A percentile compares a stretch with the other conserved stretches of the same genome.
These are phyloP conservation scores for Polyommatus iphigenia DNA, from an alignment of 2,888 invertebrate genomes.

Conservation along the genomic window DNA sequence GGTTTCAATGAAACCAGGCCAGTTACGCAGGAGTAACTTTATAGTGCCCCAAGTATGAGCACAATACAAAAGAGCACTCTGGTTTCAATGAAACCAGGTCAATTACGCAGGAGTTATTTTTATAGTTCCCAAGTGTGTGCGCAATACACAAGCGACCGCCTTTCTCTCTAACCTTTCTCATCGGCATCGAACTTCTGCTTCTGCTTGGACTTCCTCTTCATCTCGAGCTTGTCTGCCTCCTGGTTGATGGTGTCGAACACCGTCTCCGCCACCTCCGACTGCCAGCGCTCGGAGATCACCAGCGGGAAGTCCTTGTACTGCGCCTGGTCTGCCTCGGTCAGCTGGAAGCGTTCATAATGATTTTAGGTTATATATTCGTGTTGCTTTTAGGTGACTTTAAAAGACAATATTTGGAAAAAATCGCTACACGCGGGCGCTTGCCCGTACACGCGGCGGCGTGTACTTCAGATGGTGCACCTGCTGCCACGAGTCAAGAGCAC, in stretches of 20 bases:
- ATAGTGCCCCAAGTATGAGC: too few species aligned
- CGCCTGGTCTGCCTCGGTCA: slow-evolving; percentile 98
- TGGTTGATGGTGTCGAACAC: slow-evolving; percentile 98
- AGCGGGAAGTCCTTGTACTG: slow-evolving; percentile 99
- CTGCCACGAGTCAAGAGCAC: slow-evolving; percentile 99
- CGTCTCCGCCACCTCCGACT: slow-evolving; percentile 98
- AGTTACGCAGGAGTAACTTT: too few species aligned
- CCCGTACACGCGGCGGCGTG: slow-evolving; percentile 86
- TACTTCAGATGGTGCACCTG: slow-evolving; percentile 99
- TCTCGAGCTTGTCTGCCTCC: slow-evolving; percentile 98
- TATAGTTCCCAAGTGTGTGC: too few species aligned
- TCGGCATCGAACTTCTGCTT: slow-evolving; percentile 96
- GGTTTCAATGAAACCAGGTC: too few species aligned
- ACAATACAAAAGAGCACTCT: too few species aligned
- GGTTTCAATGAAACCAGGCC: too few species aligned
- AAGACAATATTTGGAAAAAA: too few species aligned
- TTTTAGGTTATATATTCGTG: background rate
- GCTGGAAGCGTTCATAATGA: slow-evolving; percentile 61
- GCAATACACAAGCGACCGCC: too few species aligned
- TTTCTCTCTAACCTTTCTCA: too few species aligned
- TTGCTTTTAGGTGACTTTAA: too few species aligned
- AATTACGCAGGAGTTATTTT: too few species aligned
- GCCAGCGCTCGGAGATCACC: slow-evolving; percentile 99
- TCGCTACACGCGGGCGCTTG: too few species aligned
- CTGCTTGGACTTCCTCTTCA: slow-evolving; percentile 95